These are phyloP conservation scores for Eupithecia inturbata DNA, from an alignment of 2,888 invertebrate genomes.

Conservation along the genomic window DNA sequence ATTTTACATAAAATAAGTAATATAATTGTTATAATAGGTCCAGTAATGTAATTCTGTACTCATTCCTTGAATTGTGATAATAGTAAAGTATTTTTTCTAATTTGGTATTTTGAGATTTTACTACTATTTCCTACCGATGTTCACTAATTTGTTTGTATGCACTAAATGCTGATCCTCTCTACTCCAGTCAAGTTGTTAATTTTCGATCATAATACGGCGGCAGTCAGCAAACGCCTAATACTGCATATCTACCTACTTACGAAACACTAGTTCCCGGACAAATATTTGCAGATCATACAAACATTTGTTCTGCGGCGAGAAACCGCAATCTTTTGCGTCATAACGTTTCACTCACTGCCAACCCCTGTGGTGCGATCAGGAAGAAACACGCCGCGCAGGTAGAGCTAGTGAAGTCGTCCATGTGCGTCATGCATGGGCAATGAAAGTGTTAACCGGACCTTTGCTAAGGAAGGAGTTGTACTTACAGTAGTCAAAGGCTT, in stretches of 20 bases:
- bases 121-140: neutral
- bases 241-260: neutral
- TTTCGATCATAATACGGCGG: neutral
- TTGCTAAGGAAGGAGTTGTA: no score
- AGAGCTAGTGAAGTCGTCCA: no score
- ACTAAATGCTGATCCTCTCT: neutral
- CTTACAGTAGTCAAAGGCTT: slow-evolving; percentile 87
- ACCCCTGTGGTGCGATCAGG: no score
- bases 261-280: neutral
- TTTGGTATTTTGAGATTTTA: neutral
- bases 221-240: neutral
- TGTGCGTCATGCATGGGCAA: no score
- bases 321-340: neutral
- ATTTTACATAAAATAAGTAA: neutral
- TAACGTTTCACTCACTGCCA: no score
- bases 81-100: slow-evolving; percentile 45
- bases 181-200: no score
- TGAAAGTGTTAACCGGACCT: no score
- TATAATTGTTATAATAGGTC: neutral
- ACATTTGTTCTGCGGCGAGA: neutral
- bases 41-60: neutral
- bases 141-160: neutral
- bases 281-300: neutral
- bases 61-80: slow-evolving; percentile 51
- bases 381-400: no score